Conservation (phyloP, 2,888 invertebrate species). For the Cenopis cana region DNA sequence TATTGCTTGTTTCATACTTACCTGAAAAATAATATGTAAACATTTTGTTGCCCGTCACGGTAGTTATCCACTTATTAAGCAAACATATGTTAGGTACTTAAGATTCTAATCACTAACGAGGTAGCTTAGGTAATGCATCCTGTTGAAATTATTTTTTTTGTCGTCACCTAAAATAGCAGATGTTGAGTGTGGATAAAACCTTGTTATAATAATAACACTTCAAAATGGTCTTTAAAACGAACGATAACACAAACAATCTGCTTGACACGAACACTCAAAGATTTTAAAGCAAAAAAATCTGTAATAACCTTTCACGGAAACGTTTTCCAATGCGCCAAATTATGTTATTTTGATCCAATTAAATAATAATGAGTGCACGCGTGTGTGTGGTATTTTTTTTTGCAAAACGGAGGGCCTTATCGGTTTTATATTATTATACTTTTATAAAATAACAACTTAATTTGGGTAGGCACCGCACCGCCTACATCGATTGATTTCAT, state of each 20-base stretch:
- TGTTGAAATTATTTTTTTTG: slow-evolving; percentile 31
- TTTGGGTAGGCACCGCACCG: slow-evolving; percentile 79
- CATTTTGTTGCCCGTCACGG: slow-evolving; percentile 14
- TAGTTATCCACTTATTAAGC: slow-evolving; percentile 15
- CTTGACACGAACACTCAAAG: slow-evolving; percentile 52
- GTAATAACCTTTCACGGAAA: slow-evolving; percentile 51
- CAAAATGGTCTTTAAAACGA: slow-evolving; percentile 28
- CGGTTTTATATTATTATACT: slow-evolving; percentile 73
- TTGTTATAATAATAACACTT: slow-evolving; percentile 25
- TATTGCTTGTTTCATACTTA: no score
- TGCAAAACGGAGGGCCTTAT: slow-evolving; percentile 73
- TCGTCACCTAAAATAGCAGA: slow-evolving; percentile 23
- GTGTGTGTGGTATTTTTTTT: slow-evolving; percentile 78
- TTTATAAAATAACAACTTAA: slow-evolving; percentile 80
- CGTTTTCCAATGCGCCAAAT: slow-evolving; percentile 63
- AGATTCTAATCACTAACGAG: slow-evolving; percentile 14
- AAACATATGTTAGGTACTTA: slow-evolving; percentile 18
- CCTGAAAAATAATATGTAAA: background rate
- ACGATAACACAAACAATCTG: slow-evolving; percentile 34
- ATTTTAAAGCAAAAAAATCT: slow-evolving; percentile 58
- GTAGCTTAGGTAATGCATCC: slow-evolving; percentile 2
- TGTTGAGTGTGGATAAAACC: slow-evolving; percentile 9
- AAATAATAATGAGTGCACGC: slow-evolving; percentile 71
- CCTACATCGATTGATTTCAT: slow-evolving; percentile 79
- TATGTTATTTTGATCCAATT: slow-evolving; percentile 70